Evolutionary conservation across 92 coral and sea anemone genomes (phyloP).

Genomic region (Scolanthus callimorphus): DNA sequence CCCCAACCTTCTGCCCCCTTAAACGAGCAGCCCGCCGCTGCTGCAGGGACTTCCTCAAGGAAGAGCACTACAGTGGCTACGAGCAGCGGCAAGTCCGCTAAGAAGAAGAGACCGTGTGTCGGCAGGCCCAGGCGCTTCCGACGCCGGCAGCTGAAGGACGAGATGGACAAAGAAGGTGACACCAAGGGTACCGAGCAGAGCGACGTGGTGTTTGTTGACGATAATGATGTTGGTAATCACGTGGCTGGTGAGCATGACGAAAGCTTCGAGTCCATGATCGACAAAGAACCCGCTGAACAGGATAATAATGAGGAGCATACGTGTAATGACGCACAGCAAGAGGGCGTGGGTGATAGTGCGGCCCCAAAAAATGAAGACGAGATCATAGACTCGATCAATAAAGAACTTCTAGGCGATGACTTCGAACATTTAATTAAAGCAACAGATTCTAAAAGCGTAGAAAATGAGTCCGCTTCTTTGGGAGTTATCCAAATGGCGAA

Average conservation of each 20-base stretch:
- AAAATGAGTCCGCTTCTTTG: no score
- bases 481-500: no score
- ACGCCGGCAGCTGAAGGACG: constrained; percentile 18
- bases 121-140: background rate
- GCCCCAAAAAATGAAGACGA: background rate
- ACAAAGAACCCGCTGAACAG: constrained; percentile 4
- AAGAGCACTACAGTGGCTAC: background rate
- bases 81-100: background rate
- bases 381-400: background rate
- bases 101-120: constrained; percentile 3
- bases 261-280: background rate
- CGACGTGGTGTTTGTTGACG: constrained; percentile 7
- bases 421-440: no score
- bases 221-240: constrained; percentile 1
- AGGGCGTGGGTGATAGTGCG: no score
- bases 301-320: constrained; percentile 1
- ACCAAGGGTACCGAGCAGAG: background rate
- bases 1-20: background rate
- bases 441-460: no score
- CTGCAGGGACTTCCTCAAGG: background rate
- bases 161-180: constrained; percentile 3
- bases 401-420: no score
- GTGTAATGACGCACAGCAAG: no score
- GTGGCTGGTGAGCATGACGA: background rate
- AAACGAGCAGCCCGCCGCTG: background rate